phyloP scores from a whole-genome alignment of 2,113 vertebrate species.

The Megalops atlanticus region DNA sequence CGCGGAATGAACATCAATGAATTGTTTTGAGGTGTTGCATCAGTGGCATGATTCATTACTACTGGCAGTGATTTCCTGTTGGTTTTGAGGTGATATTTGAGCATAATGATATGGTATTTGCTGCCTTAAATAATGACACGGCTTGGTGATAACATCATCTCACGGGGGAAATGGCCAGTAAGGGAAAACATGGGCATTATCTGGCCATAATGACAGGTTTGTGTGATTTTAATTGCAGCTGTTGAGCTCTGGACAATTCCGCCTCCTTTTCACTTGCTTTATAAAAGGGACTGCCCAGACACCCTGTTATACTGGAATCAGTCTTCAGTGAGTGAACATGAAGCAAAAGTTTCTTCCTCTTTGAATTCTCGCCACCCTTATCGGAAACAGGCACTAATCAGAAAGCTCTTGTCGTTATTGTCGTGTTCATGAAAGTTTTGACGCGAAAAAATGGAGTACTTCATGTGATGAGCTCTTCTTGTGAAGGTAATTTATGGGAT shows the following conservation, averaged over 20 bases:
- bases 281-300: not conserved
- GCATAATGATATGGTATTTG: not conserved
- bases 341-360: not conserved
- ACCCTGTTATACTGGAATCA: not conserved
- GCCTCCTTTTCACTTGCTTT: not conserved
- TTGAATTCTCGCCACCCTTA: not conserved
- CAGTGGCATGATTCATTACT: not conserved
- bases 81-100: not conserved
- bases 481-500: not conserved
- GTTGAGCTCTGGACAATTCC: not conserved
- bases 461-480: not conserved
- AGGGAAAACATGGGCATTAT: constrained; percentile 2
- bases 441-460: not conserved
- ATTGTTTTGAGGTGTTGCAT: not conserved
- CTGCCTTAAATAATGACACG: not conserved
- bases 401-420: not conserved
- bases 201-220: constrained; percentile 8
- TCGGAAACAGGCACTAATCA: not conserved
- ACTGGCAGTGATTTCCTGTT: not conserved
- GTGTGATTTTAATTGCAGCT: constrained; percentile 2
- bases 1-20: no score
- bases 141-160: not conserved
- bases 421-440: not conserved
- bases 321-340: not conserved
- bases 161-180: not conserved